Evolutionary conservation across 2,113 vertebrate species (phyloP).

Genomic region (Cryptotis parvus): DNA sequence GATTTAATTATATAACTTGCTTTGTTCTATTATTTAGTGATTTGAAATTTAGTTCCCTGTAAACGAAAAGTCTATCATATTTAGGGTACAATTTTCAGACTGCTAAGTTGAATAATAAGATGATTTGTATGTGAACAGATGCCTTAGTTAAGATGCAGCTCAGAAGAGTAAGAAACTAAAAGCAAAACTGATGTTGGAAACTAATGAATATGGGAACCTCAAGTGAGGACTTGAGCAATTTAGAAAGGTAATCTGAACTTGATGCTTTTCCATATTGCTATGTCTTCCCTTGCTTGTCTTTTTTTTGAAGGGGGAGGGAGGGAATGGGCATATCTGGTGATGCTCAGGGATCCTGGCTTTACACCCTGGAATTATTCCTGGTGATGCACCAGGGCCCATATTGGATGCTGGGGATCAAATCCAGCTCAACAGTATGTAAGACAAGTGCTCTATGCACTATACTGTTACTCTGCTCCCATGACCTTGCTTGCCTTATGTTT

Average conservation of each 20-base stretch:
- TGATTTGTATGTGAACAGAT: conserved; percentile 58
- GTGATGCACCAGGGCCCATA: too few relatives aligned
- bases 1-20: neutral
- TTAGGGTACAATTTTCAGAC: conserved; percentile 28
- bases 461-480: too few relatives aligned
- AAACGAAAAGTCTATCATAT: neutral
- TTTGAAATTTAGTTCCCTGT: conserved; percentile 22
- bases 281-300: neutral
- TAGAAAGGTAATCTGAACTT: neutral
- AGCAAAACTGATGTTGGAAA: neutral
- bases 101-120: conserved; percentile 16
- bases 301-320: neutral
- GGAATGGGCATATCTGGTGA: too few relatives aligned
- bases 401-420: too few relatives aligned
- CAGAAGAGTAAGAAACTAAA: neutral
- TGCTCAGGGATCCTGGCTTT: too few relatives aligned
- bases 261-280: neutral
- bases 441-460: too few relatives aligned
- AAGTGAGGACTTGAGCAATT: neutral
- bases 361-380: too few relatives aligned
- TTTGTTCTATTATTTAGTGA: neutral
- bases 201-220: neutral
- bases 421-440: too few relatives aligned
- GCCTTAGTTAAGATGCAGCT: neutral
- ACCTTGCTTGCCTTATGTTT: too few relatives aligned